Base-by-base conservation (phyloP, 1,140 invertebrate species). In the Sitodiplosis mosellana region DNA sequence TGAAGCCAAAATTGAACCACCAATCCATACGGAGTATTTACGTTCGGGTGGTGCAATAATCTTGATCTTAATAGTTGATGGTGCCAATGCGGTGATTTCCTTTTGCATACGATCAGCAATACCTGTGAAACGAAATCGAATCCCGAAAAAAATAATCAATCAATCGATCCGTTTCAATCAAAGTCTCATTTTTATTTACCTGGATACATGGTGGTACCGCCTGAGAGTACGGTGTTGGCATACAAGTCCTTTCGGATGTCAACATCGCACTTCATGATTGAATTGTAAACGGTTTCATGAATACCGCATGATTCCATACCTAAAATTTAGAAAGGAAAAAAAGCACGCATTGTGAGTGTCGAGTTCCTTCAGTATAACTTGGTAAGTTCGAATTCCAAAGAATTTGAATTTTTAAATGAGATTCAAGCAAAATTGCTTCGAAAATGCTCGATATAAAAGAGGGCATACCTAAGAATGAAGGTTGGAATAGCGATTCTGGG, bases 241-340 rank as follows among this genome's bases (percentile, higher is more conserved):
- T 91, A 91, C 62, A 91, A 69, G 67, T 90, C 88, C 71, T 87
- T 87, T 64, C 84, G 75, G 68, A 89, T 88, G 59, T 88, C 85
- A 2, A 89, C 83, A 60, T 91, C 87, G 64, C 87, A 91, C 70
- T 91, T 91, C 87, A 91, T 91, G 68, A 93, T 92, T 42, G 85
- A 88, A 70, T 91, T 91, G 74, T 89, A 92, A 47, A 84, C 85
- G 50, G 89, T 90, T 64, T 91, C 87, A 60, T 89, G 86, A 64
- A 91, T 87, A 52, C 87, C 87, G 55, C 81, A 85, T 21, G 83
- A 82, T 71, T 91, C 87, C 85, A 90, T 89, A 56, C 87, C n/a
- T n/a, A n/a, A n/a, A 63, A 86, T 84, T 66, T 86, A 85, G 77
- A 86, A 83, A 36, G 80, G 83, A n/a, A 73, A 73, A 51, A 82